Percentiles rank a stretch among this genome's conserved stretches.
These are phyloP conservation scores for Pyrrhia umbra DNA, from an alignment of 2,888 invertebrate genomes.

Conservation along the genomic window DNA sequence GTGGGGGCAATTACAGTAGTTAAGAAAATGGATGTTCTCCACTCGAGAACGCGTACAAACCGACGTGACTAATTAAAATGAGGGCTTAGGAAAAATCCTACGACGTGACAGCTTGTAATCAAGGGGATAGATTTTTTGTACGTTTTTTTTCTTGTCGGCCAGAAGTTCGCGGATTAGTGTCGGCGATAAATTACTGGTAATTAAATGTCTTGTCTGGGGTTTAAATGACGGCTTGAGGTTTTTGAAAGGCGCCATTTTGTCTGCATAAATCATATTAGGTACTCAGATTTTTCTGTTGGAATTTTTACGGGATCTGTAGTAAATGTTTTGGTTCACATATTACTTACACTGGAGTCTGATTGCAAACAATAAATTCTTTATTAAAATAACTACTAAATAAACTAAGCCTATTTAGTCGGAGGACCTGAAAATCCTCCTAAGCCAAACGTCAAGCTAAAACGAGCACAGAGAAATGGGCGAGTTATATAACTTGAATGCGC, in stretches of 20 bases:
- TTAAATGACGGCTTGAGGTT: conserved; percentile 62
- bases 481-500: conserved; percentile 36
- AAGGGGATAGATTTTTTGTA: conserved; percentile 86
- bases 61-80: conserved; percentile 87
- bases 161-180: conserved; percentile 84
- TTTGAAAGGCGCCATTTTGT: conserved; percentile 59
- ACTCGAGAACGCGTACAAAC: conserved; percentile 73
- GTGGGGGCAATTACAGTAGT: conserved; percentile 89
- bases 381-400: too few relatives aligned
- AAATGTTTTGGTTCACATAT: too few relatives aligned
- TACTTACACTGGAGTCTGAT: neutral
- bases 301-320: too few relatives aligned
- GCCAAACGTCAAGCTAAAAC: conserved; percentile 36
- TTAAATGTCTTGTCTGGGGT: conserved; percentile 85
- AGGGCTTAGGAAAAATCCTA: conserved; percentile 88
- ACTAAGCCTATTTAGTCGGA: conserved; percentile 6
- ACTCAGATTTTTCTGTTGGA: conserved; percentile 55
- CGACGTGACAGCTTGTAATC: conserved; percentile 90
- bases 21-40: conserved; percentile 87
- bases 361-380: too few relatives aligned
- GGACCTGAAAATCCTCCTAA: conserved; percentile 12
- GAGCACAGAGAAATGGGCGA: conserved; percentile 44
- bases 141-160: conserved; percentile 76
- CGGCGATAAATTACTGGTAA: conserved; percentile 87
- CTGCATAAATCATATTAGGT: conserved; percentile 67